These are phyloP conservation scores for Neogale vison DNA, from an alignment of 2,113 vertebrate genomes.

Conservation along the genomic window DNA sequence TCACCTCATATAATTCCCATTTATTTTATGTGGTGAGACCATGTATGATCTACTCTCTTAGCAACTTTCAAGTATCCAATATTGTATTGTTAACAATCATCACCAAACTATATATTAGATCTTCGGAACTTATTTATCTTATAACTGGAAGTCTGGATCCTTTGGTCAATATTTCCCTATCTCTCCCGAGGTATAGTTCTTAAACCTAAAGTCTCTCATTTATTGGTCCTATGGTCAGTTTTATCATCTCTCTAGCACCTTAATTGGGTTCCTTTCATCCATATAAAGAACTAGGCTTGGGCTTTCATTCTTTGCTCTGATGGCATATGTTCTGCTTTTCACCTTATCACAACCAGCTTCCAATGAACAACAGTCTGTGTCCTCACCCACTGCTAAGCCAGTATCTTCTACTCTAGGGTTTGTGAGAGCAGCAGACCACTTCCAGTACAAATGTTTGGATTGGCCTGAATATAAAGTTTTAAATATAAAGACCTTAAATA, in stretches of 20 bases:
- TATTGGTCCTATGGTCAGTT: background rate
- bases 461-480: background rate
- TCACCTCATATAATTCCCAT: background rate
- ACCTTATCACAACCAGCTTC: background rate
- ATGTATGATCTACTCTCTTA: background rate
- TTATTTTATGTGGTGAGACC: background rate
- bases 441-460: background rate
- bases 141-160: background rate
- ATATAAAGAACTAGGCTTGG: background rate
- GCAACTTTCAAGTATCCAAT: background rate
- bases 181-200: background rate
- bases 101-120: background rate
- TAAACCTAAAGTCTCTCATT: background rate
- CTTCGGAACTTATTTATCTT: background rate
- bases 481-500: background rate
- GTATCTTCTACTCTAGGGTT: too few relatives aligned
- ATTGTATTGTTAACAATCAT: background rate
- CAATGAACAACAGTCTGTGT: background rate
- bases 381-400: background rate
- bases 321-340: background rate
- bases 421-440: background rate
- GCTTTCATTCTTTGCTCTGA: background rate
- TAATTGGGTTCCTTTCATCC: background rate
- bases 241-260: background rate
- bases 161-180: background rate